Evolutionary conservation across 1,140 invertebrate genomes (phyloP).

Genomic region (Drosophila subpulchrella): DNA sequence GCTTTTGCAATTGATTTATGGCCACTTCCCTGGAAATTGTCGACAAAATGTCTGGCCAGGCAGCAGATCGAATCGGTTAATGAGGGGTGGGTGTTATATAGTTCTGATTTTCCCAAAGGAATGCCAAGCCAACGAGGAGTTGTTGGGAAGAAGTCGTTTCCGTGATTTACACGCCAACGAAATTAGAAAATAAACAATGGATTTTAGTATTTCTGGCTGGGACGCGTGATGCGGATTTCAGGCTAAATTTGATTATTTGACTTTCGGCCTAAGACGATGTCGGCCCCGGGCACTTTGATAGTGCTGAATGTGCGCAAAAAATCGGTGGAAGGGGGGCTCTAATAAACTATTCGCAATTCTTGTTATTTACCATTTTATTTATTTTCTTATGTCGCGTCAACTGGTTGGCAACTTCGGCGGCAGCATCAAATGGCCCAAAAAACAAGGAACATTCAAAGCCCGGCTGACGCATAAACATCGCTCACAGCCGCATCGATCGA

Average conservation of each 20-base stretch:
- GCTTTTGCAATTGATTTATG: conserved; percentile 76
- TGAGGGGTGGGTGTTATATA: conserved; percentile 16
- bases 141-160: conserved; percentile 67
- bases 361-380: conserved; percentile 53
- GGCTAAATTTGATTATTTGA: conserved; percentile 64
- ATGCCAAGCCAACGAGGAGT: conserved; percentile 44
- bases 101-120: conserved; percentile 16
- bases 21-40: conserved; percentile 81
- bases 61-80: conserved; percentile 36
- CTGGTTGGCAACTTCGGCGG: conserved; percentile 72
- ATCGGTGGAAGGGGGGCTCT: conserved; percentile 6
- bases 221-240: conserved; percentile 39
- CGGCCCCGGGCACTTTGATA: conserved; percentile 74
- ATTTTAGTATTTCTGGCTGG: conserved; percentile 68
- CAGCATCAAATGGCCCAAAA: conserved; percentile 76
- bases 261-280: conserved; percentile 54
- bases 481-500: conserved; percentile 18
- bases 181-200: conserved; percentile 78
- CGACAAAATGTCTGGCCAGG: conserved; percentile 79
- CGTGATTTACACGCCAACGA: conserved; percentile 79
- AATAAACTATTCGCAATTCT: conserved; percentile 44
- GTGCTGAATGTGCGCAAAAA: conserved; percentile 67
- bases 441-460: conserved; percentile 30
- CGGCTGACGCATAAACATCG: conserved; percentile 65
- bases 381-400: conserved; percentile 78